Conservation (phyloP, 2,797 vertebrate genomes). For the Hydrolagus colliei region DNA sequence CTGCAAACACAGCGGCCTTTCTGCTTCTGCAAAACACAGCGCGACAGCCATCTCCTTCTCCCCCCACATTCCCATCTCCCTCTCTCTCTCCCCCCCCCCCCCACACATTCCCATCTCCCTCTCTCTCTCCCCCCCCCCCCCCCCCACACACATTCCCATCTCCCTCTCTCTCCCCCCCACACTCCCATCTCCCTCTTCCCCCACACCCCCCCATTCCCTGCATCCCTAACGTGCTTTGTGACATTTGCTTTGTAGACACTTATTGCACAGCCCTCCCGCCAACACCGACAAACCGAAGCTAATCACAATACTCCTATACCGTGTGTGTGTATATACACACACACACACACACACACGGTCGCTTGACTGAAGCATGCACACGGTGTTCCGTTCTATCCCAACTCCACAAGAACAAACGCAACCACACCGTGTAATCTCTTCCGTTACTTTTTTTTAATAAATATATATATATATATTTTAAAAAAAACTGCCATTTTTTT, state of each 20-base stretch:
- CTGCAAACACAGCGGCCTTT: constrained; percentile 27
- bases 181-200: no score
- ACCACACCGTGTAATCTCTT: no score
- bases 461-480: no score
- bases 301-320: neutral
- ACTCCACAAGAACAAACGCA: no score
- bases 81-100: constrained; percentile 37
- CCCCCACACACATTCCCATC: constrained; percentile 19
- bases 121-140: constrained; percentile 36
- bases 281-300: constrained; percentile 19
- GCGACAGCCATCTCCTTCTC: constrained; percentile 1
- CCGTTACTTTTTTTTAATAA: no score
- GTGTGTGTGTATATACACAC: no score
- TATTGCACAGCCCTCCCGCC: neutral
- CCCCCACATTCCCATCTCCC: constrained; percentile 30
- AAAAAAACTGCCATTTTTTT: no score
- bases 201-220: constrained; percentile 35
- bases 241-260: neutral
- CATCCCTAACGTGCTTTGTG: constrained; percentile 34
- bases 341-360: no score
- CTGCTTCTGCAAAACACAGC: neutral
- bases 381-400: no score
- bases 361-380: no score
- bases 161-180: no score
- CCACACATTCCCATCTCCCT: no score